Evolutionary conservation across 2,888 invertebrate species (phyloP), one percentile per base, ranked within the genome.

Genomic region (Drosophila diplacantha): DNA sequence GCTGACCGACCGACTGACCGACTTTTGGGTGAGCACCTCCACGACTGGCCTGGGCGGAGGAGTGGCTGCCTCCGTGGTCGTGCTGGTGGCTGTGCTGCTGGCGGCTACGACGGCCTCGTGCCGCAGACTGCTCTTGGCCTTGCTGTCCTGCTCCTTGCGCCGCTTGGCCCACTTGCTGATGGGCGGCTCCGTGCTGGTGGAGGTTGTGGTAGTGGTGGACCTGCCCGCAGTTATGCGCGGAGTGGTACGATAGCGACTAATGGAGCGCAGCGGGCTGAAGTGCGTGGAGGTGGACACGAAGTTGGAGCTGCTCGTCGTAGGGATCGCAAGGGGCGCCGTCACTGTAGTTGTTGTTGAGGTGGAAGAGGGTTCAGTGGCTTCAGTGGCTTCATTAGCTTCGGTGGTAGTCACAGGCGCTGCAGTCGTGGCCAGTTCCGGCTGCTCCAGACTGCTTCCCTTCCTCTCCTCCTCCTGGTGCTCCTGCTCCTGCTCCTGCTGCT

Each of bases 1-100:
- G 81, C 90, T 91, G 6, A 90, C 89, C 3, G 90, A 90, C 47
- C 90, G 90, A 63, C 89, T 89, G 14, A 89, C 89, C 56, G 90
- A 91, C 76, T 90, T 90, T 63, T 89, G 89, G 18, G 87, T 87
- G 5, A 86, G 73, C 44, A 87, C 72, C 59, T 87, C 86, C 34
- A 81, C 60, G 24, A 80, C 70, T 55, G 84, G 78, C 8, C 68
- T 69, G 22, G 39, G 20, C 8, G 43, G 32, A 3, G 31, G 57
- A 7, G 60, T 32, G 8, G 54, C 3, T 20, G 52, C 24, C 31
- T 31, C 14, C 3, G 32, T 35, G 5, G 67, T 14, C 8, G 53
- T 9, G 0, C 56, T 26, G 3, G 49, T 39, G 8, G n/a, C 29
- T 16, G 51, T 34, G 1, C 49, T 24, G n/a, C 47, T 35, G 54